Percentiles rank a stretch among this genome's conserved stretches.
These are phyloP conservation scores for Eidolon helvum DNA, from an alignment of 2,113 vertebrate genomes.

Conservation along the genomic window DNA sequence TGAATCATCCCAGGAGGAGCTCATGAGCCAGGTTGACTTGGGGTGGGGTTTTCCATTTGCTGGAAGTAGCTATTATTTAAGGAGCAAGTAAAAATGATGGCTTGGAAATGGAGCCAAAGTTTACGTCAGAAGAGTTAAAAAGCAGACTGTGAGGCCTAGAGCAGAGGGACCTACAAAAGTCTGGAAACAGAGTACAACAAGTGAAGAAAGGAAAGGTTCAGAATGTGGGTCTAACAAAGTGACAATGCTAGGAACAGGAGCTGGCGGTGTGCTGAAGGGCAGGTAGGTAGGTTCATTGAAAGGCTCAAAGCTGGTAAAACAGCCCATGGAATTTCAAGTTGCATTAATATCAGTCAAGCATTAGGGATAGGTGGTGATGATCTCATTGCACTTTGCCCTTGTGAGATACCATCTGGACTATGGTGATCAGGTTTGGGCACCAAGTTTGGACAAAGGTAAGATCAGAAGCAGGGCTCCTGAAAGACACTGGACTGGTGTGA, in stretches of 20 bases:
- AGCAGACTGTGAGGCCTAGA: neutral
- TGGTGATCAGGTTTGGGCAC: neutral
- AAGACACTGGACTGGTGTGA: neutral
- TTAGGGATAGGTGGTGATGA: neutral
- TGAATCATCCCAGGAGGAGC: neutral
- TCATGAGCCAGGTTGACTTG: neutral
- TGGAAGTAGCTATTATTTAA: neutral
- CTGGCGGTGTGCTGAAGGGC: too few relatives aligned
- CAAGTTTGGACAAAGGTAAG: neutral
- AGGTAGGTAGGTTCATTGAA: neutral
- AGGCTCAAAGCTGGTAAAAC: neutral
- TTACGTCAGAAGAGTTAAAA: neutral
- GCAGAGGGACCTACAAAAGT: neutral
- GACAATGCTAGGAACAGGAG: neutral
- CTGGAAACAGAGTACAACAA: neutral
- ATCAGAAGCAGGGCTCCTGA: neutral
- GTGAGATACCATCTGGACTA: neutral
- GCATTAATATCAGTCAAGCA: accelerated
- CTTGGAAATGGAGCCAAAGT: neutral
- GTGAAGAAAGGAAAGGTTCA: neutral
- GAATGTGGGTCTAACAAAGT: neutral
- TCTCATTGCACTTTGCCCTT: neutral
- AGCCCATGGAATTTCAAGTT: neutral
- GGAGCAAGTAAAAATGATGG: neutral
- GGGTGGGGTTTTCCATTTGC: neutral